Evolutionary conservation across 2,888 invertebrate species (phyloP).

Genomic region (Lycia hirtaria): DNA sequence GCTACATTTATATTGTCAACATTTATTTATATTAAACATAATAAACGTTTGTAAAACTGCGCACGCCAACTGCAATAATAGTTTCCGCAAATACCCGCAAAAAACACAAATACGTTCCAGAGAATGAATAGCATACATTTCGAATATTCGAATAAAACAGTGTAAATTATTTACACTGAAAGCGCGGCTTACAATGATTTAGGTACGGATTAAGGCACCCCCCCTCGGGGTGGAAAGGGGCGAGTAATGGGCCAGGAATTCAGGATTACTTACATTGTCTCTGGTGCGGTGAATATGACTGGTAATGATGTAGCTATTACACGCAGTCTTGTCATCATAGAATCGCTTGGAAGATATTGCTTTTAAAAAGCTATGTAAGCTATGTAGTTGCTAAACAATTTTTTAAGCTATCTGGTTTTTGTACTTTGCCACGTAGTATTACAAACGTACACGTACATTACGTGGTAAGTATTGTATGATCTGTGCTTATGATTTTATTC

Average conservation of each 20-base stretch:
- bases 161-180: constrained; percentile 42
- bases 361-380: too few relatives aligned
- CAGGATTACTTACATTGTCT: constrained; percentile 23
- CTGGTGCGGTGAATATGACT: constrained; percentile 11
- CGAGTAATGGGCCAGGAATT: constrained; percentile 20
- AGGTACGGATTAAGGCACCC: constrained; percentile 35
- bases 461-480: too few relatives aligned
- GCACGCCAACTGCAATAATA: not conserved
- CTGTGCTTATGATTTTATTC: too few relatives aligned
- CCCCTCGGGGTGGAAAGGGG: not conserved
- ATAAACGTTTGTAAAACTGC: not conserved
- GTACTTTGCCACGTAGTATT: too few relatives aligned
- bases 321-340: not conserved
- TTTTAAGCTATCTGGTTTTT: too few relatives aligned
- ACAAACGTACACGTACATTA: too few relatives aligned
- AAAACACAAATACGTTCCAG: constrained; percentile 12
- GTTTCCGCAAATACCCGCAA: constrained; percentile 11
- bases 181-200: constrained; percentile 40
- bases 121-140: constrained; percentile 21
- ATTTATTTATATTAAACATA: not conserved
- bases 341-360: too few relatives aligned
- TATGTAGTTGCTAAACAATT: too few relatives aligned
- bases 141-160: constrained; percentile 24
- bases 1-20: not conserved
- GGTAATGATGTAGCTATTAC: constrained; percentile 9